Evolutionary conservation across 2,888 invertebrate species (phyloP).

Genomic region (Podabrus alpinus): DNA sequence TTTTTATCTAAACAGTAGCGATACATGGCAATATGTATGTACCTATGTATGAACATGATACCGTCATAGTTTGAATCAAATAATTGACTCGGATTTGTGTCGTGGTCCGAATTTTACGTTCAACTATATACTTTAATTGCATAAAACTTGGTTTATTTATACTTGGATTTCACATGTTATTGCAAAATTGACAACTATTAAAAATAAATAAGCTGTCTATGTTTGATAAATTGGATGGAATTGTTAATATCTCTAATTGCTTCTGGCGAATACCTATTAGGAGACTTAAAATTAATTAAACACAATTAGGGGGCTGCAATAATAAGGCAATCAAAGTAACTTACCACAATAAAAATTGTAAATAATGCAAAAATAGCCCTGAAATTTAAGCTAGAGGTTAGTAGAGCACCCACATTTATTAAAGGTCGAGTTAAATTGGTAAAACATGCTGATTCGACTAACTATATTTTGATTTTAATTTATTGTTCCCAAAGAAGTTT

Average conservation of each 20-base stretch:
- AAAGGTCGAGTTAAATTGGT: conserved; percentile 8
- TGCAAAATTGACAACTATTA: not conserved
- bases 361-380: conserved; percentile 12
- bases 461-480: conserved; percentile 8
- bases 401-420: conserved; percentile 12
- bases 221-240: not conserved
- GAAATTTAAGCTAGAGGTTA: conserved; percentile 13
- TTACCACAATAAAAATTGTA: not conserved
- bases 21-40: too few relatives aligned
- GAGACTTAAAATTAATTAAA: not conserved
- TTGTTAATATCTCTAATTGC: not conserved
- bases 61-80: too few relatives aligned
- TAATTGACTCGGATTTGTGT: too few relatives aligned
- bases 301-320: not conserved
- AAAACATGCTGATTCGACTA: conserved; percentile 13
- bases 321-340: not conserved
- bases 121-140: too few relatives aligned
- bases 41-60: too few relatives aligned
- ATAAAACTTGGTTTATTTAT: not conserved
- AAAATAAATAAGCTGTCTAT: not conserved
- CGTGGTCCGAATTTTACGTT: too few relatives aligned
- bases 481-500: conserved; percentile 4
- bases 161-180: not conserved
- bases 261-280: not conserved
- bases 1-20: too few relatives aligned